phyloP scores from a whole-genome alignment of 2,113 vertebrate genomes.

The Oreochromis tanganicae region DNA sequence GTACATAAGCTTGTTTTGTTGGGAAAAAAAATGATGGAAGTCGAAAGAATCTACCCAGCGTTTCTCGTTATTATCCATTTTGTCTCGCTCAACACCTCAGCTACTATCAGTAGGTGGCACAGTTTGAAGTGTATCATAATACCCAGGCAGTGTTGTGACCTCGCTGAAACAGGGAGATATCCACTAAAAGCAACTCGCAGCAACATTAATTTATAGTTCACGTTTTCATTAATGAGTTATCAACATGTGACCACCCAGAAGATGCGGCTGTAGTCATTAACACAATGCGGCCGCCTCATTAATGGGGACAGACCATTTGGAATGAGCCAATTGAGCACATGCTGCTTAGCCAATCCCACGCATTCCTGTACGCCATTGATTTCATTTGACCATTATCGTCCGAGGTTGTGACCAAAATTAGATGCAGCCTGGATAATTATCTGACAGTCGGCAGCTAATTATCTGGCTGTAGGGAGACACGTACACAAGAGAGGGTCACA shows the following conservation, averaged over 20 bases:
- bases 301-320: constrained; percentile 35
- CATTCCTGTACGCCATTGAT: constrained; percentile 57
- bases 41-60: constrained; percentile 1
- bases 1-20: constrained; percentile 9
- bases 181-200: neutral
- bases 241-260: constrained; percentile 9
- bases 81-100: constrained; percentile 8
- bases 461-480: constrained; percentile 32
- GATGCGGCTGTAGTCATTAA: constrained; percentile 17
- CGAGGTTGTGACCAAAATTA: constrained; percentile 68
- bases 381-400: constrained; percentile 66
- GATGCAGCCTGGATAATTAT: constrained; percentile 66
- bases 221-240: neutral
- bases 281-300: constrained; percentile 26
- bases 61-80: constrained; percentile 37
- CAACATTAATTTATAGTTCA: neutral
- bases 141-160: neutral
- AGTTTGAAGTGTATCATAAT: constrained; percentile 7
- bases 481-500: neutral
- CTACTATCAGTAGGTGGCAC: neutral
- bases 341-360: constrained; percentile 56
- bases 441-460: constrained; percentile 68
- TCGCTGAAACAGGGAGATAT: neutral
- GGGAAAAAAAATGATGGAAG: neutral
- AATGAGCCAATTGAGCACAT: constrained; percentile 52